Base-by-base conservation (phyloP, 2,888 invertebrate genomes). In the Drosophila anceps region DNA sequence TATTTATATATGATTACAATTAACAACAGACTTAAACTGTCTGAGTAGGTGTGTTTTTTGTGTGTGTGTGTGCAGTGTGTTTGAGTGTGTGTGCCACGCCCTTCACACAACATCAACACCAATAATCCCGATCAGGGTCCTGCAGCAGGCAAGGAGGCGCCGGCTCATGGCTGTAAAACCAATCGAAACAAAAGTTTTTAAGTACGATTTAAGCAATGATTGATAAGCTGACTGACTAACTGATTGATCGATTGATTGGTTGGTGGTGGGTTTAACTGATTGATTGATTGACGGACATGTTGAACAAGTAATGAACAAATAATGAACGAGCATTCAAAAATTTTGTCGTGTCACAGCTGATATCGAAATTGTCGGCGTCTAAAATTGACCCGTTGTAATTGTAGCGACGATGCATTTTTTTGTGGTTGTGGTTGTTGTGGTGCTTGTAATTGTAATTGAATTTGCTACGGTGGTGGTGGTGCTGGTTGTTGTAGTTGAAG, bases 161-260 rank as follows among this genome's bases (percentile, higher is more conserved):
- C 69, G 65, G 65, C 75, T 88, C 69, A 87, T 73, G 86, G 89
- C 86, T 87, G 89, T 74, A 87, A 87, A 76, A 88, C 87, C 86
- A 87, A 87, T 84, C 81, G 71, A 79, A 81, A 87, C 76, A 83
- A 79, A 88, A 70, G 65, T 31, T 43, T 74, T 79, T 88, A 85
- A 83, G 70, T 87, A 79, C 83, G 76, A 71, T 85, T 84, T 59
- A 82, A 54, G 77, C 61, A 76, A 73, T 83, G 69, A 72, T 69
- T 69, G 63, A 71, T 57, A 15, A 10, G 67, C 71, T 63, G 61
- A 58, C 29, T 60, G 62, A 73, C 48, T 76, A 31, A 50, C 2
- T 31, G 50, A 31, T 7, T 50, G 72, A 54, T 55, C 37, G 55
- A 44, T 44, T 57, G 41, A 18, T 41, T 18, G 39, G 8, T 39